Evolutionary conservation across 2,113 vertebrate genomes (phyloP).

Genomic region (Heptranchias perlo): DNA sequence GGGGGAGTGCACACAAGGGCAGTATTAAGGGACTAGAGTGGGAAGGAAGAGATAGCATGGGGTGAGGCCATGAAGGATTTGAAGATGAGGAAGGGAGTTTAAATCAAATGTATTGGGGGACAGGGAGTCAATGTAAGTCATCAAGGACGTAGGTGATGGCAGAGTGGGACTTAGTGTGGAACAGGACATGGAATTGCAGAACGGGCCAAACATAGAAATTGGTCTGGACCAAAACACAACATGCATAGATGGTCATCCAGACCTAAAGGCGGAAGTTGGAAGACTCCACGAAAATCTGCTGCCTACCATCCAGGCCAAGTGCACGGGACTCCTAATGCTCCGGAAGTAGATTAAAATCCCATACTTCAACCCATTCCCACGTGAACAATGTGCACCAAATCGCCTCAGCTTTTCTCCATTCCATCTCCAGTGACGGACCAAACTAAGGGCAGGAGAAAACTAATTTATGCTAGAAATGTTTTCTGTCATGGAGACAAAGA

Average conservation of each 20-base stretch:
- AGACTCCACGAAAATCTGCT: neutral
- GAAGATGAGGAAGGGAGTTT: neutral
- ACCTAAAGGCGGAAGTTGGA: neutral
- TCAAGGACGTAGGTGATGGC: neutral
- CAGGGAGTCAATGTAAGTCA: neutral
- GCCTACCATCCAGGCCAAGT: neutral
- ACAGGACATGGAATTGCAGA: neutral
- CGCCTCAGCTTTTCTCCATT: neutral
- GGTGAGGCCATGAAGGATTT: neutral
- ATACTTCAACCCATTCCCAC: neutral
- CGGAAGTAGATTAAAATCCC: neutral
- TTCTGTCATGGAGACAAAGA: neutral
- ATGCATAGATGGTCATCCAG: neutral
- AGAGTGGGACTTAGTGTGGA: neutral
- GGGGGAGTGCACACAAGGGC: too few species aligned
- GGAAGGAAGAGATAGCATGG: neutral
- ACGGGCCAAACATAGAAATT: neutral
- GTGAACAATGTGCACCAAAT: neutral
- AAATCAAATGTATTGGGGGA: neutral
- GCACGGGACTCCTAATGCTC: neutral
- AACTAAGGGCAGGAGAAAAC: neutral
- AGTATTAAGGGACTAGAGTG: neutral
- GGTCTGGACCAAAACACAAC: neutral
- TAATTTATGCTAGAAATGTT: neutral
- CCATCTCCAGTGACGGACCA: neutral